phyloP scores from a whole-genome alignment of 1,140 invertebrate species.

The Drosophila tsacasi region DNA sequence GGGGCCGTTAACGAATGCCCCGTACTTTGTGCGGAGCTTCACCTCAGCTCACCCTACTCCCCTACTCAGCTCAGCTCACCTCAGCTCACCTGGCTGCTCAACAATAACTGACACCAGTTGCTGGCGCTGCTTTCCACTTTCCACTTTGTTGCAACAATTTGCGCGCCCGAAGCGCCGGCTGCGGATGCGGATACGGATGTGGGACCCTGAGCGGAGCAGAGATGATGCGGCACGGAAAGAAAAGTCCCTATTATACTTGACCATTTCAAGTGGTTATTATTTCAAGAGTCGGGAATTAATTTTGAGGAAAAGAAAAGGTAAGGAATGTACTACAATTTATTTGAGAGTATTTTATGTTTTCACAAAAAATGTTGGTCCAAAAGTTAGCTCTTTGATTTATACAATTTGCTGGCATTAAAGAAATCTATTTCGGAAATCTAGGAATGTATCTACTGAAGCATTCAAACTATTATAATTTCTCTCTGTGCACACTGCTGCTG shows the following conservation, averaged over 20 bases:
- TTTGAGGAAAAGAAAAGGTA: not conserved
- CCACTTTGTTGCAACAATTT: constrained; percentile 82
- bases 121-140: constrained; percentile 50
- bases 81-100: constrained; percentile 49
- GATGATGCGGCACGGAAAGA: constrained; percentile 1
- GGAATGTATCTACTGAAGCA: no score
- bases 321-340: not conserved
- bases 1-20: constrained; percentile 54
- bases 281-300: rapidly evolving
- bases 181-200: constrained; percentile 29
- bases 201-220: constrained; percentile 2
- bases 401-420: no score
- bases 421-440: not conserved
- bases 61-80: constrained; percentile 17
- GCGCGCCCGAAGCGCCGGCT: constrained; percentile 56
- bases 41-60: constrained; percentile 22
- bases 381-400: no score
- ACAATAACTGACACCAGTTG: constrained; percentile 83
- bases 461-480: not conserved
- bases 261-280: not conserved
- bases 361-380: no score
- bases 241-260: not conserved
- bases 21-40: constrained; percentile 38
- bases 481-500: constrained; percentile 22
- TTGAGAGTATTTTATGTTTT: no score